Evolutionary conservation across 2,113 vertebrate species (phyloP), one percentile per base, ranked within the genome.

Genomic region (Peromyscus leucopus): DNA sequence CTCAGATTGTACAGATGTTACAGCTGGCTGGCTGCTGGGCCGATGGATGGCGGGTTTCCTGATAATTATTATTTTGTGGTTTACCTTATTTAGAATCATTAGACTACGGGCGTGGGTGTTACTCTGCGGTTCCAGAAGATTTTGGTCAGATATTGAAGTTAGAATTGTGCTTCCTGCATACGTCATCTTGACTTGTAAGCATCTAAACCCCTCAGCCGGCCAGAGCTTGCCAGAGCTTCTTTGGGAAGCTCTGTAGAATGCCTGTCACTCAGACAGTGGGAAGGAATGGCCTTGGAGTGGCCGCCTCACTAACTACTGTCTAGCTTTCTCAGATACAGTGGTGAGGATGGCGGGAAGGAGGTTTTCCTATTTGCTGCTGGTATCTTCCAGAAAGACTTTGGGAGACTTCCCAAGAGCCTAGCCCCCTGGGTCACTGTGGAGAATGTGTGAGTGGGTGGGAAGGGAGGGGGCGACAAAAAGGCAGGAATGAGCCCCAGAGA

Each of bases 61-160:
- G 48, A 63, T 67, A 15, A 86, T 92, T 79, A 75, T 33, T 67
- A 83, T 78, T 86, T 93, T 11, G 65, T 15, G 31, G 89, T 79
- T 93, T 69, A 71, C 87, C 33, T 85, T 36, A 19, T 94, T 96
- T 91, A 55, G 90, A 78, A 82, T 28, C 13, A 4, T 67, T 85
- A 33, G 55, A 80, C 51, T 46, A 36, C 7, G 55, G 48, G 31
- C 5, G 11, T 31, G 31, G 7, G 11, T 31, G 15, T 75, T 63
- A 76, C n/a, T 36, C 33, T 83, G 63, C 31, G 69, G 55, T 94
- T 83, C 67, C 28, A 8, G 21, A 67, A 55, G 33, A 42, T 55
- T 96, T 96, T 91, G 51, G 42, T 76, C 55, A 16, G 31, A 72
- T 48, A 93, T 71, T 76, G 67, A 86, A 67, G 5, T 87, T 89